phyloP scores from a whole-genome alignment of 2,888 invertebrate species.

The Eupithecia insigniata region DNA sequence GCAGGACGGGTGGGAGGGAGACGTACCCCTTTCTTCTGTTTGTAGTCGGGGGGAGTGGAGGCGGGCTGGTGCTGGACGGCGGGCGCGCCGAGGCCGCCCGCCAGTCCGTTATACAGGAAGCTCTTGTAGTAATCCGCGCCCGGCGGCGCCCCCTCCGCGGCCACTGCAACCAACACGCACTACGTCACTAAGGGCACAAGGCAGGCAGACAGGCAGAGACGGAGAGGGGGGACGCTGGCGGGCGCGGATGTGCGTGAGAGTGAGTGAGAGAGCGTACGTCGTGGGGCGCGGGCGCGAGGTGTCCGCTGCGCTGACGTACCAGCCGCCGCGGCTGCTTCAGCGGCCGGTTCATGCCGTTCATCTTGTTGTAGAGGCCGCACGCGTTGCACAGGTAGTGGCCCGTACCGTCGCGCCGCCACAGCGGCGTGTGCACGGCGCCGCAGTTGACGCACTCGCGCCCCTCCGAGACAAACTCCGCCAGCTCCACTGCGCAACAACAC shows the following conservation, averaged over 20 bases:
- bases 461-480: conserved; percentile 92
- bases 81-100: conserved; percentile 61
- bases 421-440: conserved; percentile 97
- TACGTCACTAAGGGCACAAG: conserved; percentile 50
- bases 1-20: conserved; percentile 50
- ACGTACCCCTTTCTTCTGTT: conserved; percentile 84
- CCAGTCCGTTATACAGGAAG: conserved; percentile 89
- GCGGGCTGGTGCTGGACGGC: conserved; percentile 57
- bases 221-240: conserved; percentile 43
- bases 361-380: conserved; percentile 99
- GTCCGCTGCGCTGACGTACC: conserved; percentile 89
- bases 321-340: conserved; percentile 98
- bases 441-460: conserved; percentile 99
- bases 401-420: conserved; percentile 99
- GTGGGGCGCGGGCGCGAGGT: conserved; percentile 67
- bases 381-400: conserved; percentile 99
- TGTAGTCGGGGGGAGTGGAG: conserved; percentile 76
- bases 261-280: conserved; percentile 55
- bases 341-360: conserved; percentile 99
- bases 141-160: conserved; percentile 92
- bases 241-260: conserved; percentile 15
- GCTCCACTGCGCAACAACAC: conserved; percentile 78
- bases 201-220: conserved; percentile 1
- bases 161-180: conserved; percentile 88
- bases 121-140: conserved; percentile 94